Percentiles rank a stretch among this genome's conserved stretches.
Conservation (phyloP, 64 coral and sea anemone genomes). For the Cladopsammia gracilis region DNA sequence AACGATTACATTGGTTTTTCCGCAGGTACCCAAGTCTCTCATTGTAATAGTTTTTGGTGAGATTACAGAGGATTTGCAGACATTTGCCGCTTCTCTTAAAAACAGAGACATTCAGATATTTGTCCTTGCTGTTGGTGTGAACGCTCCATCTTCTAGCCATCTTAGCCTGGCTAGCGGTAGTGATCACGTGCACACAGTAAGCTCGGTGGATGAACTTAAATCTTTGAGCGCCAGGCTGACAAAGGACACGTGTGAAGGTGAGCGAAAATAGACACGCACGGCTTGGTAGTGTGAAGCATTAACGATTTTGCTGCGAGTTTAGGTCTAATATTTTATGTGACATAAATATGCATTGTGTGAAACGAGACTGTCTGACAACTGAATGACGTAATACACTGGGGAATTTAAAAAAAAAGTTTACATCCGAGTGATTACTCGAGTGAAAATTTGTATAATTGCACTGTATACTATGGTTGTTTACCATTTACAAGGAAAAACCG, state of each 20-base stretch:
- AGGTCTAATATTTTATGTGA: no score
- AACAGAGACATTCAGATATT: slow-evolving; percentile 66
- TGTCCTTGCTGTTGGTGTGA: slow-evolving; percentile 73
- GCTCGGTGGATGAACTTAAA: slow-evolving; percentile 62
- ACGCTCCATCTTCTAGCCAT: slow-evolving; percentile 48
- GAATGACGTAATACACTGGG: no score
- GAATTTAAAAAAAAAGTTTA: no score
- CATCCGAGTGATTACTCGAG: no score
- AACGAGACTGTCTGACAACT: no score
- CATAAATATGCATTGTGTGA: no score
- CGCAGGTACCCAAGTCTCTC: slow-evolving; percentile 65
- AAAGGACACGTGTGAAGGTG: slow-evolving; percentile 82
- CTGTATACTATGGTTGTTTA: no score
- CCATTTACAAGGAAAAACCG: no score
- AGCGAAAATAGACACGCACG: not conserved
- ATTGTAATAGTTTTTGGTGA: slow-evolving; percentile 55
- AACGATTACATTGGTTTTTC: not conserved
- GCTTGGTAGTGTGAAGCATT: not conserved
- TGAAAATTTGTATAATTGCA: no score
- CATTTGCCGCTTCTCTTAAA: slow-evolving; percentile 48
- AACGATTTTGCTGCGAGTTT: no score
- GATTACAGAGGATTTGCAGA: slow-evolving; percentile 73
- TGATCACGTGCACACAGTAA: slow-evolving; percentile 17
- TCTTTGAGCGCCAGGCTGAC: slow-evolving; percentile 57
- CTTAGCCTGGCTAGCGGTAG: slow-evolving; percentile 37